Evolutionary conservation across 2,113 vertebrate genomes (phyloP), one percentile per base, ranked within the genome.

Genomic region (Phylloscopus whistleri): DNA sequence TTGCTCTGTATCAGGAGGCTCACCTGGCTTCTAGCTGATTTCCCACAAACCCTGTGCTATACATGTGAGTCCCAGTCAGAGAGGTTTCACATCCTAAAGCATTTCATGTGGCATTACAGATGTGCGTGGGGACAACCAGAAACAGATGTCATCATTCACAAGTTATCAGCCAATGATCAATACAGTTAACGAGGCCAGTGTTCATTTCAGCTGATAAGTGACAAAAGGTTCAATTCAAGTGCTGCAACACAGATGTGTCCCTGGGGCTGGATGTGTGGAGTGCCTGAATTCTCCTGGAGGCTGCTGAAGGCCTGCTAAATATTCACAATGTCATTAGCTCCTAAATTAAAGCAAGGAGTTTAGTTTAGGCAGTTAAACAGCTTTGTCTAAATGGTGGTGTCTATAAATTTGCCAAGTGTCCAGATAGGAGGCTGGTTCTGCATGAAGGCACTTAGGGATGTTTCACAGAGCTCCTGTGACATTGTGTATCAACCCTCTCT

Each of bases 401-500:
- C 49, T 23, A n/a, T 56, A 46, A 59, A 63, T 7, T 11, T 35
- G 27, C 28, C 18, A 20, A 35, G 13, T 33, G 30, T 21, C 30
- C n/a, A 6, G n/a, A 68, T 16, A 72, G 30, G 26, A 85, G 24
- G 4, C 5, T 60, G 16, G 22, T 18, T 59, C 26, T 23, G 48
- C 12, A 13, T 1, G 1, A 48, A 86, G 35, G 28, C 21, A 27
- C 21, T 1, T 0, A 35, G 14, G 28, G 13, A 5, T 28, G 24
- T 64, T 75, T 69, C 19, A 49, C 37, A 70, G 31, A 63, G 9
- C 4, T 27, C 20, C 31, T 53, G 31, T 49, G 35, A 30, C 49
- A 48, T 3, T 1, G 2, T n/a, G 35, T n/a, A n/a, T 14, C 51
- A 41, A 16, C 7, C 84, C n/a, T 37, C 17, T 56, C 68, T 43